These are phyloP conservation scores for Sardina pilchardus DNA, from an alignment of 2,113 vertebrate genomes.

Conservation along the genomic window DNA sequence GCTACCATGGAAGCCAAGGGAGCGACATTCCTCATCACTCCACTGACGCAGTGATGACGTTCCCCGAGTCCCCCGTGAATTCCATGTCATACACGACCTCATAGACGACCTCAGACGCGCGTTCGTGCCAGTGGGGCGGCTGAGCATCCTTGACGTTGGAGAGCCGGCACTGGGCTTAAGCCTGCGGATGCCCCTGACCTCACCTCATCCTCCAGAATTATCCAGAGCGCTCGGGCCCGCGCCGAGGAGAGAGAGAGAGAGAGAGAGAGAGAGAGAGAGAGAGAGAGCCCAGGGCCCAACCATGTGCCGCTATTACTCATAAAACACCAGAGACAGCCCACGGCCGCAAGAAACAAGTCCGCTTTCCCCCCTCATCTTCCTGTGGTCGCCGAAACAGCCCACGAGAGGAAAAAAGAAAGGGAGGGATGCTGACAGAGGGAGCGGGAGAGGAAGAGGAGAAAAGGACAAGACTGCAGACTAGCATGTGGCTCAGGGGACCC, in stretches of 20 bases:
- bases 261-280: background rate
- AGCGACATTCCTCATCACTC: no score
- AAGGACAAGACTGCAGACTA: slow-evolving; percentile 12
- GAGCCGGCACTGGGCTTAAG: background rate
- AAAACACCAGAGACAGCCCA: background rate
- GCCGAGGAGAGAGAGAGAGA: background rate
- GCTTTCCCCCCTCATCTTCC: background rate
- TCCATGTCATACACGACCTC: no score
- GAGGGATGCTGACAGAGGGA: background rate
- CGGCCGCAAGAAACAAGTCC: background rate
- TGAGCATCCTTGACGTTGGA: background rate
- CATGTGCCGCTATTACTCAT: background rate
- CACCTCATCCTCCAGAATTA: background rate
- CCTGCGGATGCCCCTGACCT: background rate
- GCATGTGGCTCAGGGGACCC: background rate
- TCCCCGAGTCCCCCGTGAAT: no score
- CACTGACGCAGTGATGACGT: no score
- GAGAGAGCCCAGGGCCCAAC: background rate
- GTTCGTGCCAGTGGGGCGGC: no score
- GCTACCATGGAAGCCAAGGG: no score
- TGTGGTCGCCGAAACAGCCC: background rate
- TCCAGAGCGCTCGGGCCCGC: background rate
- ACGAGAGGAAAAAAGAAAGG: background rate
- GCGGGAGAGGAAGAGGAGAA: slow-evolving; percentile 5
- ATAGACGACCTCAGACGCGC: no score